A percentile compares a stretch with the other conserved stretches of the same genome.
phyloP scores from a whole-genome alignment of 1,140 invertebrate genomes.

The Hylyphantes graminicola region DNA sequence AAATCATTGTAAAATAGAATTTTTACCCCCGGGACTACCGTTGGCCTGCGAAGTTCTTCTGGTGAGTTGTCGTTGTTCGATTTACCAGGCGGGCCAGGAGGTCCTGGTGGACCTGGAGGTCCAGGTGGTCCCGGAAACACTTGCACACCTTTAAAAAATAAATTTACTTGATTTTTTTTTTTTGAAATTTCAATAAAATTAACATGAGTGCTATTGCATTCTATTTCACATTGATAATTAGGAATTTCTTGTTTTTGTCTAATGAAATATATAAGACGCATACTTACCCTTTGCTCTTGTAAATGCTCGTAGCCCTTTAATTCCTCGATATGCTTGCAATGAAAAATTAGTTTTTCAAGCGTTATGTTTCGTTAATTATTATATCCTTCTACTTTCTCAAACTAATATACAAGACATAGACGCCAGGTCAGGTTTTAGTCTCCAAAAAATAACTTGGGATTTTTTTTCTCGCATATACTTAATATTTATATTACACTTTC shows the following conservation, averaged over 20 bases:
- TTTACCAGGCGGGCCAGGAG: constrained; percentile 58
- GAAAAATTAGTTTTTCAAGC: not conserved
- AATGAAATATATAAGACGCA: no score
- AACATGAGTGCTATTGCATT: no score
- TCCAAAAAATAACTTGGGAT: no score
- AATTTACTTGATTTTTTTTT: not conserved
- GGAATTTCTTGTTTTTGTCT: no score
- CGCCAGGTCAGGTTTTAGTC: no score
- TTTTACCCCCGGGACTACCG: constrained; percentile 57
- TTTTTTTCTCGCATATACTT: no score
- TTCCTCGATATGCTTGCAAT: constrained; percentile 57
- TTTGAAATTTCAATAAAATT: not conserved
- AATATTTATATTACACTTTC: no score
- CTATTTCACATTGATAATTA: no score
- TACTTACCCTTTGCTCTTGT: constrained; percentile 52
- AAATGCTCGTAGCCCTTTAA: constrained; percentile 52
- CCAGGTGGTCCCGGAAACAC: constrained; percentile 45
- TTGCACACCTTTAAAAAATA: constrained; percentile 26
- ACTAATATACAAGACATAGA: no score
- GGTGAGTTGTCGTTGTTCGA: constrained; percentile 24
- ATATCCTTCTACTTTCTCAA: no score
- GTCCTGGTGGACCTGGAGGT: constrained; percentile 52
- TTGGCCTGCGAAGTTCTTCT: constrained; percentile 50
- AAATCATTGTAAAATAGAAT: not conserved
- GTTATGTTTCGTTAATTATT: no score